Base-by-base conservation (phyloP, 2,113 vertebrate genomes). In the Machaerirhynchus nigripectus region DNA sequence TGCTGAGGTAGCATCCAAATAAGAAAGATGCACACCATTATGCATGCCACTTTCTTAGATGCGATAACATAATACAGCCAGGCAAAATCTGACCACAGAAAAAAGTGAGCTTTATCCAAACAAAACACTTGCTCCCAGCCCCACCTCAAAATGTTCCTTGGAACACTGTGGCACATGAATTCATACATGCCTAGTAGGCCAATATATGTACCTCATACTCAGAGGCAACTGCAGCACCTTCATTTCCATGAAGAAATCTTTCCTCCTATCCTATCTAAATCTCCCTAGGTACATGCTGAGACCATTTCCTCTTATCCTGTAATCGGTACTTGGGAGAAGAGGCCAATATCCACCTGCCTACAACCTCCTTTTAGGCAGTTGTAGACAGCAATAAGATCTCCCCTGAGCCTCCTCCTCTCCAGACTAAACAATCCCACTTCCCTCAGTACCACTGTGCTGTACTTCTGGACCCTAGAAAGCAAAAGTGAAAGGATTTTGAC, bases 11-110 rank as follows among this genome's bases (percentile, higher is more conserved):
- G 6, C 21, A 74, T 12, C 56, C 44, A 11, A 8, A 2, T 20
- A 50, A 46, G 42, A 73, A 90, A 73, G 46, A 47, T 56, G 49
- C 11, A 42, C 40, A 61, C 8, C 35, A 27, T 56, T 59, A 40
- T 8, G 16, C 42, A 47, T 9, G 23, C 4, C 15, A 26, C 15
- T 77, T 94, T 55, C 19, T 68, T 40, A 56, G 39, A 87, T 37
- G 8, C 0, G 0, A 5, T 46, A 40, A 28, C 24, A 26, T 6
- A 89, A 42, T 35, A 57, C 9, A 10, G 9, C 30, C n/a, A 53
- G 39, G 60, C 12, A 89, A 93, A 84, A 89, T 26, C 21, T 67
- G 33, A 74, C 17, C 44, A 70, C 35, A 57, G 26, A 49, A 65
- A 37, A 74, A 65, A 3, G 1, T 37, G 16, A 13, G 7, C 5